Evolutionary conservation across 2,797 vertebrate genomes (phyloP).

Genomic region (Platyrinchus mystaceus): DNA sequence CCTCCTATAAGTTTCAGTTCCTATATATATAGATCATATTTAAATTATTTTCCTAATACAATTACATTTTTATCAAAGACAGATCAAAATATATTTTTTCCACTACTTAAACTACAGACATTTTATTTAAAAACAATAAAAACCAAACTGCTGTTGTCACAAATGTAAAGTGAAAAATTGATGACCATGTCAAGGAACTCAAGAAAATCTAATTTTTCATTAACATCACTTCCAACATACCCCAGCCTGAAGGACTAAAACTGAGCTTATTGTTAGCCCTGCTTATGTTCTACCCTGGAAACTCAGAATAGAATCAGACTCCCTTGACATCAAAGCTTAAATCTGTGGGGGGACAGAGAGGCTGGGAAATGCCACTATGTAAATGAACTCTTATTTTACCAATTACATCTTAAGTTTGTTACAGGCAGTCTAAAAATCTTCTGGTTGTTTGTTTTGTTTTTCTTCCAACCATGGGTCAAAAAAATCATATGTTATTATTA

Average conservation of each 20-base stretch:
- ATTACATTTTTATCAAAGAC: neutral
- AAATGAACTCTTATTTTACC: neutral
- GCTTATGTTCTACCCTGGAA: neutral
- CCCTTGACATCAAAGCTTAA: neutral
- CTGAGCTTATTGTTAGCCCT: neutral
- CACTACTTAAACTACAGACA: neutral
- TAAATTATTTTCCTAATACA: neutral
- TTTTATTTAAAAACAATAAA: neutral
- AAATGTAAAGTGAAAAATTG: neutral
- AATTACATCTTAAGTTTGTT: neutral
- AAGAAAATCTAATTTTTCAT: conserved; percentile 19
- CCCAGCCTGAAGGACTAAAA: neutral
- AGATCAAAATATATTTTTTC: neutral
- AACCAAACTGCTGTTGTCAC: rapidly evolving
- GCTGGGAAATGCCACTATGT: neutral
- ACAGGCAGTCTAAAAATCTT: neutral
- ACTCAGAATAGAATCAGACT: neutral
- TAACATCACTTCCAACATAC: neutral
- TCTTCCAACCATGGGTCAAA: neutral
- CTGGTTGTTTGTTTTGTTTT: neutral
- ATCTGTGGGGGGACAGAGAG: rapidly evolving
- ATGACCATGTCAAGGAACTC: neutral
- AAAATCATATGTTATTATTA: neutral
- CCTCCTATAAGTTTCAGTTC: neutral
- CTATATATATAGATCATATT: neutral